These are phyloP conservation scores for Radopholus similis DNA, from an alignment of 1,140 invertebrate species.

Conservation along the genomic window DNA sequence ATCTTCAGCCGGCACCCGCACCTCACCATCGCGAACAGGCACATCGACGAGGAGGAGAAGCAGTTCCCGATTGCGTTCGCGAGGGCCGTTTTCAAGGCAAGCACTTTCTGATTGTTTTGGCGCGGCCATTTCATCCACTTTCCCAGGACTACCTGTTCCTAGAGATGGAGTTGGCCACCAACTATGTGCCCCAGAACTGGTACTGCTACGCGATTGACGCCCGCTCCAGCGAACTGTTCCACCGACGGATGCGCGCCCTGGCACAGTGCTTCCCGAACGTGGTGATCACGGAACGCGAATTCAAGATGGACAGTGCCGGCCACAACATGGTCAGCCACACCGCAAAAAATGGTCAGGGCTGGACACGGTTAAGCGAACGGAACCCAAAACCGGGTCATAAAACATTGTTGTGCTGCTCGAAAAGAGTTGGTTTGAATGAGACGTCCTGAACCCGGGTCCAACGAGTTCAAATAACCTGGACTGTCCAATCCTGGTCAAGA, in stretches of 20 bases:
- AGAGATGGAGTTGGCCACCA: slow-evolving; percentile 32
- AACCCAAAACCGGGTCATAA: no score
- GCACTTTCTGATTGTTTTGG: neutral
- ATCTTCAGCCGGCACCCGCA: slow-evolving; percentile 18
- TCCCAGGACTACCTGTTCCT: slow-evolving; percentile 35
- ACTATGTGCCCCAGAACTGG: slow-evolving; percentile 30
- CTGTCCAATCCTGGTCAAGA: no score
- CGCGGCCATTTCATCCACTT: neutral
- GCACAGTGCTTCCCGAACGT: slow-evolving; percentile 31
- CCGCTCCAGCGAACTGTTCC: slow-evolving; percentile 16
- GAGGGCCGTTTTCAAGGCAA: slow-evolving; percentile 32
- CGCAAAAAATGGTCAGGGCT: no score
- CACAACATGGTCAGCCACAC: no score
- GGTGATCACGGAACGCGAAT: slow-evolving; percentile 12
- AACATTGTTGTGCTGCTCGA: no score
- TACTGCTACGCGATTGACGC: slow-evolving; percentile 32
- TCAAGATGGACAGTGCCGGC: slow-evolving; percentile 19
- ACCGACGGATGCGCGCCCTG: slow-evolving; percentile 23
- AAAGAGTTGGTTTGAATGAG: no score
- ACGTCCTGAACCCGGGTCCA: no score
- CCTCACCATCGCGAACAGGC: neutral
- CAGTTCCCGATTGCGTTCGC: slow-evolving; percentile 39
- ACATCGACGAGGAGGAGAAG: slow-evolving; percentile 22
- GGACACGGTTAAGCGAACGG: no score
- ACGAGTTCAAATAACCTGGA: no score